A percentile compares a stretch with the other conserved stretches of the same genome.
Evolutionary conservation across 2,113 vertebrate species (phyloP).

Genomic region (Bostrychus sinensis): DNA sequence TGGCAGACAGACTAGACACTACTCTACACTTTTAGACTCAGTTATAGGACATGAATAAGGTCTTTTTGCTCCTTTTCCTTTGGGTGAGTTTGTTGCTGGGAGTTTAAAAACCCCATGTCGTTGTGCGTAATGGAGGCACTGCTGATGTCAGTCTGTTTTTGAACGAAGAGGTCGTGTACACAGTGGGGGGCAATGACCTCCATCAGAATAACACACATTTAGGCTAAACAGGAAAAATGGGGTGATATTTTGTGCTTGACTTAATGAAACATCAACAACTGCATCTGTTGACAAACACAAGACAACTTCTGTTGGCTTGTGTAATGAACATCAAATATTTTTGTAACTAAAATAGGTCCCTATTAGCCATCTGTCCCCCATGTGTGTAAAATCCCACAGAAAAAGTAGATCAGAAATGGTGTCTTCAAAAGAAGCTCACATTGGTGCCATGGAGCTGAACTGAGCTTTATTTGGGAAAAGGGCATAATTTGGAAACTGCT

Average conservation of each 20-base stretch:
- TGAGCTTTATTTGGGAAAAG: not conserved
- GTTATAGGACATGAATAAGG: conserved; percentile 40
- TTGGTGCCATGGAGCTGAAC: not conserved
- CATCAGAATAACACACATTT: conserved; percentile 21
- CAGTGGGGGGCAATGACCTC: conserved; percentile 59
- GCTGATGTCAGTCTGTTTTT: conserved; percentile 62
- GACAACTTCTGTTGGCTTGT: not conserved
- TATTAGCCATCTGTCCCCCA: not conserved
- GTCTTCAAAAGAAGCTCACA: not conserved
- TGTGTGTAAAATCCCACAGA: not conserved
- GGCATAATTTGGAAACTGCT: not conserved
- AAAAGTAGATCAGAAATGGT: no score
- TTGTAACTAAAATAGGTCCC: not conserved
- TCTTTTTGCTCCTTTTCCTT: conserved; percentile 34
- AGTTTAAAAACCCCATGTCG: conserved; percentile 57
- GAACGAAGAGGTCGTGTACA: conserved; percentile 58
- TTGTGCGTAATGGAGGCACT: conserved; percentile 46
- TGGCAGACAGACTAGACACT: conserved; percentile 34
- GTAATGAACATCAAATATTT: not conserved
- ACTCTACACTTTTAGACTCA: conserved; percentile 22
- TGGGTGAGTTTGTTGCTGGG: conserved; percentile 9
- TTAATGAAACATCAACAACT: not conserved
- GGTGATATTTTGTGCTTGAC: conserved; percentile 17
- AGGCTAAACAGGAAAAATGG: conserved; percentile 2
- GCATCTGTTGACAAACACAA: not conserved